Base-by-base conservation (phyloP, 1,140 invertebrate species). In the Heliothis virescens region DNA sequence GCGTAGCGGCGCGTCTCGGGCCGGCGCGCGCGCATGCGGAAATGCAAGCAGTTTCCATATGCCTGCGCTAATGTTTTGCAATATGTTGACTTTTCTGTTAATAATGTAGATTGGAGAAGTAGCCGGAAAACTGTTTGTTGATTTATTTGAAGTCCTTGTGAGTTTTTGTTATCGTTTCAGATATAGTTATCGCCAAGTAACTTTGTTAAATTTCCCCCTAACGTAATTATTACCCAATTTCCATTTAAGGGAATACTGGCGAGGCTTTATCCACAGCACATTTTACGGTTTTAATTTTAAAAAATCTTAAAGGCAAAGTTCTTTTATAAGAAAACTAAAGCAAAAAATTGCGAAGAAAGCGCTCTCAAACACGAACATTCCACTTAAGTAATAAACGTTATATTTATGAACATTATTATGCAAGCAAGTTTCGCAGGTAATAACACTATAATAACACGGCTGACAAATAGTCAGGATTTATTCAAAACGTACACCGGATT, bases 1-100 rank as follows among this genome's bases (percentile, higher is more conserved):
- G 62, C 62, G 62, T 65, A 65, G 62, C 62, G 62, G 62, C 41
- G 13, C 34, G 62, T 65, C 62, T 47, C 62, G 62, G n/a, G 34
- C 41, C 62, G 41, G 41, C 62, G 62, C 62, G 16, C n/a, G 41
- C 62, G 62, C 62, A 65, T 16, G 29, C 62, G 62, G 62, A 65
- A 48, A 65, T 65, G 62, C 62, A 47, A 41, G 18, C 34, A 4
- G 16, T 47, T 63, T 15, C 18, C 52, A 41, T 18, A n/a, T 63
- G 41, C 21, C 29, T 63, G 41, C 34, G n/a, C 29, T 16, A 47
- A 65, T 65, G 34, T 41, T 41, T 41, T 41, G 34, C 34, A 41
- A 41, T 41, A 41, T 41, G 3, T 7, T 41, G 34, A 41, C 34
- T 41, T 41, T 41, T 41, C 34, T 41, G 34, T 41, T 41, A 41